Conservation (phyloP, 1,140 invertebrate species). For the Chionoecetes opilio region DNA sequence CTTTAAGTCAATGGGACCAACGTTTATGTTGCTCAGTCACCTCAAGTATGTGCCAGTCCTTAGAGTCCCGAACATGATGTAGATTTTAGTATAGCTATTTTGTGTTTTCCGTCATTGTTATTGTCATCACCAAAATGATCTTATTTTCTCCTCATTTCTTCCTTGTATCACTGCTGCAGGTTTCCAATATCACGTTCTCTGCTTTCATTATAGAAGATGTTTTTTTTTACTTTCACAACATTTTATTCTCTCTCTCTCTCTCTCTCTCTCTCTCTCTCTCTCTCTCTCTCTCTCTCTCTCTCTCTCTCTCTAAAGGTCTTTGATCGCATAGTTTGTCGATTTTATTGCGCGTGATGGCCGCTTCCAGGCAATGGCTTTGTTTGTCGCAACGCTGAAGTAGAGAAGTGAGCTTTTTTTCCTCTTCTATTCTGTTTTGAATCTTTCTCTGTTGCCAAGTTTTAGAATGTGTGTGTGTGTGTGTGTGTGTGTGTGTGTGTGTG, state of each 20-base stretch:
- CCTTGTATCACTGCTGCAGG: neutral
- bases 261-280: conserved; percentile 27
- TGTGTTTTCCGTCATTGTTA: neutral
- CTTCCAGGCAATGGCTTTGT: neutral
- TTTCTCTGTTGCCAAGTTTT: neutral
- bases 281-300: conserved; percentile 27
- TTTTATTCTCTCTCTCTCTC: neutral
- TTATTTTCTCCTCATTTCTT: neutral
- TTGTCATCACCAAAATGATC: neutral
- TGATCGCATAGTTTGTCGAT: conserved; percentile 16
- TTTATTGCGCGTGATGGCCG: neutral
- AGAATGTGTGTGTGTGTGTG: no score
- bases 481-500: neutral
- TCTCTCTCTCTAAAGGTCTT: neutral
- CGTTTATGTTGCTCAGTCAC: no score
- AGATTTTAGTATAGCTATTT: no score
- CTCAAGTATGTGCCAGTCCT: no score
- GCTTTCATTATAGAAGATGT: neutral
- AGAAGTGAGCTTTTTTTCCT: neutral
- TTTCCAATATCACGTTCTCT: neutral
- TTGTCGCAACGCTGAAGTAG: neutral
- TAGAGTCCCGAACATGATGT: no score
- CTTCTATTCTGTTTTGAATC: neutral
- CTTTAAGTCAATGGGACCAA: no score
- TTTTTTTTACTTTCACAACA: neutral